Conservation (phyloP, 2,797 vertebrate species). For the Calcarius lapponicus region DNA sequence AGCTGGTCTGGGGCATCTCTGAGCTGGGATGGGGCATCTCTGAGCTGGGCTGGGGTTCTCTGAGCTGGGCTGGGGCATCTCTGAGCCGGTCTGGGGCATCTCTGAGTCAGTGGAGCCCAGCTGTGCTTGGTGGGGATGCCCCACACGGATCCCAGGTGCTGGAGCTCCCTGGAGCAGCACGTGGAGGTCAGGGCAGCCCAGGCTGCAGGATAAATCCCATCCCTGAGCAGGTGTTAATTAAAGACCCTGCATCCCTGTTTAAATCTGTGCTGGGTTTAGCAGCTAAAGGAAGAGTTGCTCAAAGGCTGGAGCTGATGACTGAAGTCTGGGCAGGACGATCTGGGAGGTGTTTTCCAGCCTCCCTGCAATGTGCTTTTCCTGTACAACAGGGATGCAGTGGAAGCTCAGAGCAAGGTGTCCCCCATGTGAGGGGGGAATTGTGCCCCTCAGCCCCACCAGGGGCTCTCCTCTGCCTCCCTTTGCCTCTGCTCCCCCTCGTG, state of each 20-base stretch:
- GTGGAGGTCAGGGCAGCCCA: background rate
- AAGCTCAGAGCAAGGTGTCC: background rate
- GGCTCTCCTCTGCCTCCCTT: background rate
- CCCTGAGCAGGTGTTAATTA: accelerated
- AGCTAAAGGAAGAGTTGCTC: accelerated
- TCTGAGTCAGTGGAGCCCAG: background rate
- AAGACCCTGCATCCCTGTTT: background rate
- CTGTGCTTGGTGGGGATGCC: accelerated
- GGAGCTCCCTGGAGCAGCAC: background rate
- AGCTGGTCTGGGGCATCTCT: too few relatives aligned
- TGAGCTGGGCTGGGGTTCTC: too few relatives aligned
- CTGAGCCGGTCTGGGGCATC: background rate
- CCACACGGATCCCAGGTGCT: background rate
- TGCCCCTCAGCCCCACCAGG: background rate
- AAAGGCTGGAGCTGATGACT: background rate
- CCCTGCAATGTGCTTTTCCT: background rate
- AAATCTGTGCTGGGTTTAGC: accelerated
- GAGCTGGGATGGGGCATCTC: background rate
- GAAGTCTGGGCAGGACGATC: accelerated
- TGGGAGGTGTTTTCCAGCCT: background rate
- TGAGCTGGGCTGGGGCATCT: background rate
- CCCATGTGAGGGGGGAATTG: accelerated
- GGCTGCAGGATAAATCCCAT: background rate
- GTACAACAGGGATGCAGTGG: accelerated
- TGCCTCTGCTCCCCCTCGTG: too few relatives aligned